These are phyloP conservation scores for Crematogaster levior DNA, from an alignment of 2,888 invertebrate genomes.

Conservation along the genomic window DNA sequence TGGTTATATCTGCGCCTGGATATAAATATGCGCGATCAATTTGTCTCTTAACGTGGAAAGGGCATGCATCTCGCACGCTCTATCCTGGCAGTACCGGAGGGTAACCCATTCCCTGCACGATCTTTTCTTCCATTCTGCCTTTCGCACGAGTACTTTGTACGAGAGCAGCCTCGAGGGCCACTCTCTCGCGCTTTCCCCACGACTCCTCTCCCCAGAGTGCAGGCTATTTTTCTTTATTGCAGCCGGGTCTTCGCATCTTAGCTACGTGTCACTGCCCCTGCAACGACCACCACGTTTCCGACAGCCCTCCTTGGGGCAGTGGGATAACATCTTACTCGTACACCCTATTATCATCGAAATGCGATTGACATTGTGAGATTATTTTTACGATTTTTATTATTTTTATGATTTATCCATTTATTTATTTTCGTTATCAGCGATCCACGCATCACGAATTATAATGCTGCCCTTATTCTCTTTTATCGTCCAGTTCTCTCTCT, in stretches of 20 bases:
- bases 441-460: not conserved
- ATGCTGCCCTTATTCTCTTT: not conserved
- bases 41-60: slow-evolving; percentile 30
- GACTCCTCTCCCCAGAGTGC: slow-evolving; percentile 10
- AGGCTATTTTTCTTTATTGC: slow-evolving; percentile 69
- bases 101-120: slow-evolving; percentile 35
- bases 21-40: slow-evolving; percentile 50
- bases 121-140: slow-evolving; percentile 56
- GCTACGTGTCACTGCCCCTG: slow-evolving; percentile 75
- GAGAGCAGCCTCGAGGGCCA: slow-evolving; percentile 60
- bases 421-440: not conserved
- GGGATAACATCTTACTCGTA: slow-evolving; percentile 46
- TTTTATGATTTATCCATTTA: not conserved
- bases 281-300: slow-evolving; percentile 35
- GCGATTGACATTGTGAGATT: slow-evolving; percentile 15
- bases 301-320: slow-evolving; percentile 55
- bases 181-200: slow-evolving; percentile 32
- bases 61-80: slow-evolving; percentile 25
- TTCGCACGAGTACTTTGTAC: slow-evolving; percentile 31
- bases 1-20: slow-evolving; percentile 9
- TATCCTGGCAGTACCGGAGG: not conserved
- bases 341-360: slow-evolving; percentile 32
- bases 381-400: slow-evolving; percentile 4
- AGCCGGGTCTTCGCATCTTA: slow-evolving; percentile 68
- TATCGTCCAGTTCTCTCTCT: not conserved